phyloP scores from a whole-genome alignment of 2,797 vertebrate species.

The Myioborus miniatus region DNA sequence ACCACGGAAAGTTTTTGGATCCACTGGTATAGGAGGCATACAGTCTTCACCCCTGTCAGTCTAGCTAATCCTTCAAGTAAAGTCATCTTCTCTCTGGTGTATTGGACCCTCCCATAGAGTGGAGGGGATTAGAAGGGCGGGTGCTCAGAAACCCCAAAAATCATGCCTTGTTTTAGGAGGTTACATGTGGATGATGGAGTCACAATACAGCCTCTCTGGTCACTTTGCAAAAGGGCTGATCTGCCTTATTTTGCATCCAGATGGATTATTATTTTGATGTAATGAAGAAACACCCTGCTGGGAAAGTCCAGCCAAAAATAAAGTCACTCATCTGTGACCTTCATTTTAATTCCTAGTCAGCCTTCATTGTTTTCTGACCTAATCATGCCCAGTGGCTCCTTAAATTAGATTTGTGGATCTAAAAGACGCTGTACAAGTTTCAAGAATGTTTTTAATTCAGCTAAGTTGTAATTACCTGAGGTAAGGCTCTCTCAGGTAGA shows the following conservation, averaged over 20 bases:
- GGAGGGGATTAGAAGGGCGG: background rate
- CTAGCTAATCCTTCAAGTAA: background rate
- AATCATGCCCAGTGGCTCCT: slow-evolving; percentile 23
- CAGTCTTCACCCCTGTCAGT: background rate
- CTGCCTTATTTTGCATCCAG: background rate
- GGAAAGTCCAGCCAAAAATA: slow-evolving; percentile 29
- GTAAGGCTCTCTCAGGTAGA: slow-evolving; percentile 24
- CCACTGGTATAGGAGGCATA: accelerated
- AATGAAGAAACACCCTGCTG: slow-evolving; percentile 44
- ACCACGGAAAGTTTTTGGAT: background rate
- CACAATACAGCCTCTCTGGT: background rate
- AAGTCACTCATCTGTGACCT: slow-evolving; percentile 1
- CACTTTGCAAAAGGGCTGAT: slow-evolving; percentile 1
- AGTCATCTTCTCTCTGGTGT: background rate
- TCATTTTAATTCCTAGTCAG: background rate
- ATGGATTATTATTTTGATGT: slow-evolving; percentile 6
- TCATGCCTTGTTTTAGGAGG: background rate
- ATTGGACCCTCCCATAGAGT: background rate
- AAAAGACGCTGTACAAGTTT: background rate
- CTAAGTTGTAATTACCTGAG: slow-evolving; percentile 49
- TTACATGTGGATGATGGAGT: background rate
- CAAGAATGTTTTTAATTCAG: slow-evolving; percentile 21
- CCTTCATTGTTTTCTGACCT: slow-evolving; percentile 3
- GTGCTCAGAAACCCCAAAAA: background rate
- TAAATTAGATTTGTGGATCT: slow-evolving; percentile 6